A percentile compares a stretch with the other conserved stretches of the same genome.
These are phyloP conservation scores for Neopelma chrysocephalum DNA, from an alignment of 2,797 vertebrate genomes.

Conservation along the genomic window DNA sequence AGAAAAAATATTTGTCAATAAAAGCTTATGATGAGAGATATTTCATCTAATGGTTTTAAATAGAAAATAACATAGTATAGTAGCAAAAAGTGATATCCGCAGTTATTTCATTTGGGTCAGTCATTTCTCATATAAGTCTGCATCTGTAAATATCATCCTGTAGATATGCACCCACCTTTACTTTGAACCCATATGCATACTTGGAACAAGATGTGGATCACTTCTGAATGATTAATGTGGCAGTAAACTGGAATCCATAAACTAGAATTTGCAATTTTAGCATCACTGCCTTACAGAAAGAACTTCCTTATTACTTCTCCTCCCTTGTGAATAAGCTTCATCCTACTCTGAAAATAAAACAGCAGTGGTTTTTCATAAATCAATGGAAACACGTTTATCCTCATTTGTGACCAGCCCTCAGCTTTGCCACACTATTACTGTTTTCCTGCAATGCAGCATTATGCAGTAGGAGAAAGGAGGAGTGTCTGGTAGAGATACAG, in stretches of 20 bases:
- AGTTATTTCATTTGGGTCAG: conserved; percentile 77
- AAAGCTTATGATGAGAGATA: background rate
- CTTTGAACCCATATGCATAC: conserved; percentile 78
- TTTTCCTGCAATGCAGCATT: conserved; percentile 25
- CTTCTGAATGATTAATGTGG: background rate
- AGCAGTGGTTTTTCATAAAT: background rate
- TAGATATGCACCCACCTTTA: conserved; percentile 83
- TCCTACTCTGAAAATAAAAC: background rate
- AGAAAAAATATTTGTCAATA: background rate
- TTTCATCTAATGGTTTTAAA: background rate
- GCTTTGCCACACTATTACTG: background rate
- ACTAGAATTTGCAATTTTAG: background rate
- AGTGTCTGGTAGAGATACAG: background rate
- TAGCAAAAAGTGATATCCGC: conserved; percentile 50
- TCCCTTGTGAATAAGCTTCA: background rate
- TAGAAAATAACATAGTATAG: background rate
- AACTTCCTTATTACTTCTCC: background rate
- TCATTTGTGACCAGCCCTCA: background rate
- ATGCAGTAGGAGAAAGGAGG: background rate
- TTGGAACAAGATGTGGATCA: background rate
- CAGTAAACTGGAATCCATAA: background rate
- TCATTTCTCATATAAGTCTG: conserved; percentile 78
- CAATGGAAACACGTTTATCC: background rate
- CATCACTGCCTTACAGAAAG: background rate
- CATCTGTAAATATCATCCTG: conserved; percentile 81